Base-by-base conservation (phyloP, 2,113 vertebrate genomes). In the Lepisosteus osseus region DNA sequence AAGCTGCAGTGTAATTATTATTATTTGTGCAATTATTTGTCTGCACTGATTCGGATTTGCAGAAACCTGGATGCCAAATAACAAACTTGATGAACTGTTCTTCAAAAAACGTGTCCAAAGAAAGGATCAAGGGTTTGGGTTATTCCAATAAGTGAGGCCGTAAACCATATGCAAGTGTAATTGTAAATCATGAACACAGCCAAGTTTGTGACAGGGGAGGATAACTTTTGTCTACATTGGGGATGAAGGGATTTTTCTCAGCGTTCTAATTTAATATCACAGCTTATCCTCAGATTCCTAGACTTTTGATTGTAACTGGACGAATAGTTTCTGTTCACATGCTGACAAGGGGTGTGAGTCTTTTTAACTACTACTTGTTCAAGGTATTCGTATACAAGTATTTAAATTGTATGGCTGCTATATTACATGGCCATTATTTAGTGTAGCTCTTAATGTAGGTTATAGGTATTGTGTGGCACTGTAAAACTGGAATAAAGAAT, bases 121-220 rank as follows among this genome's bases (percentile, higher is more conserved):
- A 76, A 77, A 51, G 66, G 17, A 17, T 72, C 55, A 76, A 79
- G 75, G 76, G 72, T 74, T 76, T 67, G 79, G 74, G 69, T 79
- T 79, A 78, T 70, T 11, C 17, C 11, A 12, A 11, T 15, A 7
- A 68, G 12, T 54, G 15, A 12, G 47, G 5, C 9, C 9, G 5
- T 51, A 51, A 51, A 51, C 47, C 14, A 84, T 73, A 76, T 76
- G 73, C 71, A 15, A 62, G 82, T 74, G 77, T 81, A 64, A 79
- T 80, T 74, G 80, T 85, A 85, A 86, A 89, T 89, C 76, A 81
- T 74, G 40, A 74, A 61, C 72, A 59, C 77, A 68, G 86, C 89
- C 88, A 90, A 86, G 83, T 86, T 87, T 86, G 78, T 88, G 88
- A 89, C 86, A 86, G 76, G 51, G 70, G 79, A 85, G 86, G 86